Evolutionary conservation across 2,113 vertebrate genomes (phyloP).

Genomic region (Ammodytes marinus): DNA sequence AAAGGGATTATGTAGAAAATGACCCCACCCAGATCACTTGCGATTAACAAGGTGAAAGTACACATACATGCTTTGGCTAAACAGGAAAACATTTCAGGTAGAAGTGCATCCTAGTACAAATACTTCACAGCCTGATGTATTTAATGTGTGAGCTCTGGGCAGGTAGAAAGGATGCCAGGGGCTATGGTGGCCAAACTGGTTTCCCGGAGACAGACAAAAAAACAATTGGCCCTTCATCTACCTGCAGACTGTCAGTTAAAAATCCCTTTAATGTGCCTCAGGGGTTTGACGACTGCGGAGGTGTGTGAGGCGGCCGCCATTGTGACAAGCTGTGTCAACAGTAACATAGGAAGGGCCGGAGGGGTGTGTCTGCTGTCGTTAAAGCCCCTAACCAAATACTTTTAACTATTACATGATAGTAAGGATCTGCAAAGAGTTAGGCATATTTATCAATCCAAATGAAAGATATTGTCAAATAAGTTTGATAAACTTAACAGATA

Average conservation of each 20-base stretch:
- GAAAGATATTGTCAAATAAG: too few species aligned
- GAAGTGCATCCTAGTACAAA: neutral
- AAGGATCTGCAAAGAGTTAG: too few species aligned
- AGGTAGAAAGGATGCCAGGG: neutral
- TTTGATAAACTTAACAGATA: too few species aligned
- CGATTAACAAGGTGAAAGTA: constrained; percentile 10
- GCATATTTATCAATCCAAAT: too few species aligned
- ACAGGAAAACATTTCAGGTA: neutral
- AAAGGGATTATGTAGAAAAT: constrained; percentile 10
- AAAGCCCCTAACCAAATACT: too few species aligned
- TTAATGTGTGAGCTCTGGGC: neutral
- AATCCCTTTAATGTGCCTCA: constrained; percentile 22
- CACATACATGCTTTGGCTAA: neutral
- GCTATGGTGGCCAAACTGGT: constrained; percentile 24
- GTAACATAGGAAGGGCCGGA: neutral
- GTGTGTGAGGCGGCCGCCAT: constrained; percentile 2
- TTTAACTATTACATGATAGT: too few species aligned
- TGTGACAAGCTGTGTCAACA: constrained; percentile 44
- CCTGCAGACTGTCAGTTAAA: constrained; percentile 27
- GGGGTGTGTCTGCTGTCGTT: constrained; percentile 29
- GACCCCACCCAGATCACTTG: neutral
- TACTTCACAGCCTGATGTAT: neutral
- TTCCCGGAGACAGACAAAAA: neutral
- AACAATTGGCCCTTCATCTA: neutral
- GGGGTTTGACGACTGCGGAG: constrained; percentile 49